Percentiles rank a stretch among this genome's conserved stretches.
These are phyloP conservation scores for Epistrophe grossulariae DNA, from an alignment of 2,888 invertebrate genomes.

Conservation along the genomic window DNA sequence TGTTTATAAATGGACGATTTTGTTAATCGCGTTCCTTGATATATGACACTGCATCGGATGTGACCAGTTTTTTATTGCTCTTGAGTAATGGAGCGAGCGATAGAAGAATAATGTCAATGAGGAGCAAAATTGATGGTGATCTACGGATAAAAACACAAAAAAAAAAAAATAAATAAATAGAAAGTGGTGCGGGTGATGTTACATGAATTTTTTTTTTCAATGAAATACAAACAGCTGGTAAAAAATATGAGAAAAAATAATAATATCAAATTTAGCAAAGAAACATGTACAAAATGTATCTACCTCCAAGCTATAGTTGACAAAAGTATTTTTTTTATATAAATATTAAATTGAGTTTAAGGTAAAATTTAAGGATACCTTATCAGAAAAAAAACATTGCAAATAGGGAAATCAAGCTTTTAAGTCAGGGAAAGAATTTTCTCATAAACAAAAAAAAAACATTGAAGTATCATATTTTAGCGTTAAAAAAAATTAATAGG, in stretches of 20 bases:
- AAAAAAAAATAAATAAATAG: neutral
- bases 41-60: slow-evolving; percentile 67
- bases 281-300: too few relatives aligned
- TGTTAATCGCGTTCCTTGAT: slow-evolving; percentile 73
- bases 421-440: too few relatives aligned
- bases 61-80: slow-evolving; percentile 70
- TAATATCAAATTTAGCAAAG: neutral
- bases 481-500: too few relatives aligned
- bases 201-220: neutral
- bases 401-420: too few relatives aligned
- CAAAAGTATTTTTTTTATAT: too few relatives aligned
- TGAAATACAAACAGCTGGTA: neutral
- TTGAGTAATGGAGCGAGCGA: slow-evolving; percentile 71
- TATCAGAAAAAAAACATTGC: too few relatives aligned
- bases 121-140: slow-evolving; percentile 58
- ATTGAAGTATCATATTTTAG: too few relatives aligned
- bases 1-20: slow-evolving; percentile 76
- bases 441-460: too few relatives aligned
- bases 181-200: slow-evolving; percentile 5
- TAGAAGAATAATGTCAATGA: slow-evolving; percentile 67
- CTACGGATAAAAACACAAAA: slow-evolving; percentile 29
- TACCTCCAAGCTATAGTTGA: too few relatives aligned
- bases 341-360: too few relatives aligned
- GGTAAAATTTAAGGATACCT: too few relatives aligned
- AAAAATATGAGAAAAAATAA: neutral